These are phyloP conservation scores for Tuta absoluta DNA, from an alignment of 2,888 invertebrate genomes.

Conservation along the genomic window DNA sequence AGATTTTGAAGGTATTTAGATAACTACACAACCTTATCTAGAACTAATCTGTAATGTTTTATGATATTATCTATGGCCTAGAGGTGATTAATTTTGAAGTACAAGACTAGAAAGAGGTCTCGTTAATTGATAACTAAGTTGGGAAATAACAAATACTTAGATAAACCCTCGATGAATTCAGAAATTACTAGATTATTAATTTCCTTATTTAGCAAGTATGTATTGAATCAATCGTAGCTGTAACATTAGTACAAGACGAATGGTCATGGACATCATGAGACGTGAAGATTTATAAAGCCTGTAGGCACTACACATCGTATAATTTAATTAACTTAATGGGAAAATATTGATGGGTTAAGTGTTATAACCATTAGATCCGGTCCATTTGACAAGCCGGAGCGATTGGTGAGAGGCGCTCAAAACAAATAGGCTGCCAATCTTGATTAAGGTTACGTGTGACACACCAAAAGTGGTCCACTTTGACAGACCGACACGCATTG, in stretches of 20 bases:
- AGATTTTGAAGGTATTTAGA: background rate
- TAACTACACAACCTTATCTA: background rate
- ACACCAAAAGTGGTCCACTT: slow-evolving; percentile 39
- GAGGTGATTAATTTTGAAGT: background rate
- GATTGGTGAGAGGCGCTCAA: slow-evolving; percentile 33
- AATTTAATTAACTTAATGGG: slow-evolving; percentile 17
- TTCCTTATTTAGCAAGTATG: no score
- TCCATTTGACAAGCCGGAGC: slow-evolving; percentile 3
- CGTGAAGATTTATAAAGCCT: background rate
- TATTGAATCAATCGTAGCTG: no score
- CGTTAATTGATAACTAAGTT: background rate
- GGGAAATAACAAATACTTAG: background rate
- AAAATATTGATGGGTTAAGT: slow-evolving; percentile 17
- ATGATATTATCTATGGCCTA: background rate
- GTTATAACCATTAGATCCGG: slow-evolving; percentile 6
- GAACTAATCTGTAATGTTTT: background rate
- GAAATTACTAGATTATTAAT: background rate
- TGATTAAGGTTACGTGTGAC: slow-evolving; percentile 42
- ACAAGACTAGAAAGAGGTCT: background rate
- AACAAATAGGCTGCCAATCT: slow-evolving; percentile 38
- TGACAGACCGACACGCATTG: slow-evolving; percentile 46
- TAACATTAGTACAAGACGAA: no score
- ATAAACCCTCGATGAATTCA: background rate
- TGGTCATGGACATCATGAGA: background rate
- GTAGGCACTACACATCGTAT: background rate